Percentiles rank a stretch among this genome's conserved stretches.
Conservation (phyloP, 1,140 invertebrate genomes). For the Drosophila mojavensis region DNA sequence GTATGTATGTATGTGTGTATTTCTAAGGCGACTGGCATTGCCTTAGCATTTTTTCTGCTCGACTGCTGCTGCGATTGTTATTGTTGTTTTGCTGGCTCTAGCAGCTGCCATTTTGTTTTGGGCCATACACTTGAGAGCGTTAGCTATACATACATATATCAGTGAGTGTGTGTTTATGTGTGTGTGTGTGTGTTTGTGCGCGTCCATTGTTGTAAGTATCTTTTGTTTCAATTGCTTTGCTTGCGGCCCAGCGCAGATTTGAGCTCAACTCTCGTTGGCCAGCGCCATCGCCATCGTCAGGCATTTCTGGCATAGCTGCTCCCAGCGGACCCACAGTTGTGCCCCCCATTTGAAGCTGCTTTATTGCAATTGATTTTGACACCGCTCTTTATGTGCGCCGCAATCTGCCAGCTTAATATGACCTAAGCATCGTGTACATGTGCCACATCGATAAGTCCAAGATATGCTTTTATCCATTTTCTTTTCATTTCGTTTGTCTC, state of each 20-base stretch:
- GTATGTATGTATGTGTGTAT: slow-evolving; percentile 22
- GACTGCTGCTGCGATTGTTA: slow-evolving; percentile 60
- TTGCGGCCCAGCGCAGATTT: slow-evolving; percentile 68
- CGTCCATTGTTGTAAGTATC: slow-evolving; percentile 66
- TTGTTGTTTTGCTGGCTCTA: slow-evolving; percentile 13
- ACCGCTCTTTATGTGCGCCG: slow-evolving; percentile 73
- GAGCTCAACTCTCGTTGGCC: slow-evolving; percentile 30
- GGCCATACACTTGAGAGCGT: slow-evolving; percentile 63
- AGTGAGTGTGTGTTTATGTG: not conserved
- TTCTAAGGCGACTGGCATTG: slow-evolving; percentile 22
- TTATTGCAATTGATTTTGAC: slow-evolving; percentile 82
- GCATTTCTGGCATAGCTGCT: slow-evolving; percentile 12
- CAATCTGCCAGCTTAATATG: slow-evolving; percentile 68
- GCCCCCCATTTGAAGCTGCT: slow-evolving; percentile 39
- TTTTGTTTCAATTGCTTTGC: slow-evolving; percentile 77
- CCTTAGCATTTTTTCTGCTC: slow-evolving; percentile 65
- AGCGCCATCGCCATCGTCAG: slow-evolving; percentile 17
- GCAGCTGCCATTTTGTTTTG: slow-evolving; percentile 72
- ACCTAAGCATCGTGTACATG: slow-evolving; percentile 47
- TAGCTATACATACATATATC: slow-evolving; percentile 38
- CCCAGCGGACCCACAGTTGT: slow-evolving; percentile 15
- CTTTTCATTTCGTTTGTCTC: not conserved
- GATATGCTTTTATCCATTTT: slow-evolving; percentile 15
- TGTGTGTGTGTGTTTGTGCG: slow-evolving; percentile 13
- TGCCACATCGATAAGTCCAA: slow-evolving; percentile 28